A percentile compares a stretch with the other conserved stretches of the same genome.
These are phyloP conservation scores for Melipona bicolor DNA, from an alignment of 2,888 invertebrate species.

Conservation along the genomic window DNA sequence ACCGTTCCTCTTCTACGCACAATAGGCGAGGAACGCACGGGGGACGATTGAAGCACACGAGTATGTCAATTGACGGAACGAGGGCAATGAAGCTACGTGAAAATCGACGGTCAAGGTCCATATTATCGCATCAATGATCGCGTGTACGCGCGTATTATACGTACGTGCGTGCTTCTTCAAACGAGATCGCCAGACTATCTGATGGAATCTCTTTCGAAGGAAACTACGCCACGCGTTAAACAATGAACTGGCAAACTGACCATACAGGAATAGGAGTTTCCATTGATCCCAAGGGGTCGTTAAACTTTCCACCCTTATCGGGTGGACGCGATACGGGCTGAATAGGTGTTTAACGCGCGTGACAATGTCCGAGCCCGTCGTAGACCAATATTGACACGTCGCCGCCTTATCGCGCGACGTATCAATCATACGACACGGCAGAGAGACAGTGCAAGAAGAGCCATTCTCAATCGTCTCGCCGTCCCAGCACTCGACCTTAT, in stretches of 20 bases:
- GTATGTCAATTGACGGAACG: slow-evolving; percentile 59
- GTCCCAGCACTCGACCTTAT: slow-evolving; percentile 14
- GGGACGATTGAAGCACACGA: slow-evolving; percentile 18
- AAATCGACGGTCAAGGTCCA: slow-evolving; percentile 62
- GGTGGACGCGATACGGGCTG: slow-evolving; percentile 35
- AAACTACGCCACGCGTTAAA: not conserved
- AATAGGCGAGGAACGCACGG: slow-evolving; percentile 23
- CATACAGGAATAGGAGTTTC: not conserved
- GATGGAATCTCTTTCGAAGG: not conserved
- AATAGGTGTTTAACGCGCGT: slow-evolving; percentile 44
- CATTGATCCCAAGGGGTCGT: slow-evolving; percentile 51
- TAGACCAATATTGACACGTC: slow-evolving; percentile 67
- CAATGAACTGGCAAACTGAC: not conserved
- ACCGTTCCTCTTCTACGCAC: not conserved
- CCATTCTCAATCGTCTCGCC: slow-evolving; percentile 7
- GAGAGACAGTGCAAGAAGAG: slow-evolving; percentile 40
- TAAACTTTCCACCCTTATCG: slow-evolving; percentile 63
- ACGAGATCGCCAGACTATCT: not conserved
- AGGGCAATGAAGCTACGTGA: slow-evolving; percentile 47
- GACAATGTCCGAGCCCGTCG: slow-evolving; percentile 57
- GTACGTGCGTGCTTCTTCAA: no score
- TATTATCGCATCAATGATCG: slow-evolving; percentile 35
- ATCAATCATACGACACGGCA: slow-evolving; percentile 25
- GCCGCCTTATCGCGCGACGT: slow-evolving; percentile 58
- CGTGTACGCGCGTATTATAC: not conserved